Evolutionary conservation across 2,113 vertebrate genomes (phyloP), one percentile per base, ranked within the genome.

Genomic region (Cheirogaleus medius): DNA sequence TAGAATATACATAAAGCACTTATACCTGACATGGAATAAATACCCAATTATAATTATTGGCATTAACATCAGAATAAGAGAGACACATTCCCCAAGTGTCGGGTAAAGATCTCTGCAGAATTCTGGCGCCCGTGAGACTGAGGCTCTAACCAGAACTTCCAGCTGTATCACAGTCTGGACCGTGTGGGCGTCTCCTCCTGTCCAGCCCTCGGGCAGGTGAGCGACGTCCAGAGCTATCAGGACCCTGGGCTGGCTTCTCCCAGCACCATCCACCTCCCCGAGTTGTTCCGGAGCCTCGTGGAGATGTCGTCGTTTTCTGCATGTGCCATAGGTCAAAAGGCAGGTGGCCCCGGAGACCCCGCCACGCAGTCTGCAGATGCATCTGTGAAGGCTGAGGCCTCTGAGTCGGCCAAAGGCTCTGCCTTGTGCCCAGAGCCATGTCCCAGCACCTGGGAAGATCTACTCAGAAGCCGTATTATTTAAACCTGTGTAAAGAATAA

Each of bases 221-320:
- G 54, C 8, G 1, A 5, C 17, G 34, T 42, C 42, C 7, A 23
- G 71, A 56, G n/a, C 66, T 42, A 18, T 23, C 37, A 8, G 29
- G 15, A 44, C 8, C 20, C 0, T 1, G 39, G 29, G 13, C 20
- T 56, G 1, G 1, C 56, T 58, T 9, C 4, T 60, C 1, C 0
- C 18, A 1, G 20, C 1, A 0, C 0, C 4, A 49, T 17, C 1
- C 1, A 23, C 10, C 63, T 39, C 52, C 10, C 12, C 32, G 18
- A 11, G 39, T 25, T 32, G 44, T 8, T 58, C 32, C 54, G 21
- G 39, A 39, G 11, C 34, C 32, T 17, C 0, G 5, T 23, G 17
- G 7, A 14, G 39, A 5, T 5, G 9, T 13, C 44, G 13, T 13
- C 13, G 44, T 74, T 42, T 44, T 42, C 25, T 44, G 44, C 25